Evolutionary conservation across 2,113 vertebrate genomes (phyloP), one percentile per base, ranked within the genome.

Genomic region (Macaca nemestrina): DNA sequence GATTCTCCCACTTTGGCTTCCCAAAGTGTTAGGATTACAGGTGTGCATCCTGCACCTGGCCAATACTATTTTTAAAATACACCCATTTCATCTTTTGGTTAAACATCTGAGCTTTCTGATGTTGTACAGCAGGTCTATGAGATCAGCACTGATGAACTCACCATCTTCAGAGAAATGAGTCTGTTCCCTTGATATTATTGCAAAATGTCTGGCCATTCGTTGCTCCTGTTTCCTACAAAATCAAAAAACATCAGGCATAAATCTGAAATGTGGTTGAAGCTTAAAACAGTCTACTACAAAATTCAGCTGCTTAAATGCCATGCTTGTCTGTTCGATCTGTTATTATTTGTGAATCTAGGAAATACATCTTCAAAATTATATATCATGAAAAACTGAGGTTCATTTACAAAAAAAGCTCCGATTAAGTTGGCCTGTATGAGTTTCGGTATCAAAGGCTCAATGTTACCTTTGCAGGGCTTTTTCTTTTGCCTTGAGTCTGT

Each of bases 161-260:
- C 98, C 95, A 3, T 96, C 97, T 20, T 83, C 87, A 23, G 35
- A 0, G 5, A 40, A 3, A 40, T 0, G 9, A 8, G 13, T 5
- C 2, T 23, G 90, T 11, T 95, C 94, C 10, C 8, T 67, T 38
- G 73, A 4, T 11, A 87, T 8, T 0, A 92, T 2, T 27, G 80
- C 2, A 12, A 90, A 64, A 0, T 85, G 73, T 32, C 20, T 97
- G 83, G 97, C 94, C 22, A 97, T 61, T 35, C 93, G 92, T 52
- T 35, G 92, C 64, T 97, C 97, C 48, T 97, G 97, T 95, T 96
- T 98, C 70, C 98, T 98, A 68, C 16, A 96, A 95, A 93, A 90
- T 85, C 9, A 87, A 88, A 86, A 57, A 68, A 84, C 23, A 45
- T 27, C 40, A 43, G 45, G 9, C 6, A n/a, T 73, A 75, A 57